Evolutionary conservation across 2,888 invertebrate genomes (phyloP), one percentile per base, ranked within the genome.

Genomic region (Elgonia sp.): DNA sequence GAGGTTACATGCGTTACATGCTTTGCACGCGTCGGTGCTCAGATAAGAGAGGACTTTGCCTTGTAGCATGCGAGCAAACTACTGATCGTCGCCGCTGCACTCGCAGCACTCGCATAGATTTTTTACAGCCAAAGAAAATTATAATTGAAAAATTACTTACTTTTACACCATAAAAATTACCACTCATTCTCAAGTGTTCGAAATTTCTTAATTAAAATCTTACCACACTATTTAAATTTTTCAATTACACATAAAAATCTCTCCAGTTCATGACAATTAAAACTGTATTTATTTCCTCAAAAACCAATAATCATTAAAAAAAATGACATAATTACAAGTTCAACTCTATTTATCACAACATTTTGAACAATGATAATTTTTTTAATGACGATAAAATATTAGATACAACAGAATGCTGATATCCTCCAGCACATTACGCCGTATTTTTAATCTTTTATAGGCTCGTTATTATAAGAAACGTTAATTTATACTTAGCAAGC

Each of bases 1-100:
- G 73, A 85, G 57, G 84, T 79, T 84, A 84, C 79, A 79, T 18
- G 84, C 85, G 80, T 85, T 80, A 85, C 85, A 80, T 67, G 85
- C 73, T 65, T 79, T 85, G 73, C 67, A 85, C 80, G 80, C 85
- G 80, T 80, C 80, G 80, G 73, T 80, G 85, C 80, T 50, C 73
- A 80, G 85, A 85, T 85, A 85, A 85, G 65, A 84, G 50, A 77
- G 67, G 65, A 70, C 75, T 84, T 79, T 79, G 65, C 63, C 77
- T 84, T 53, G 77, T 37, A 77, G 73, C 72, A 79, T 65, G 79
- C 84, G 84, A 79, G 67, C 53, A 18, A 65, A 79, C 65, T 70
- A 67, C 84, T 70, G 75, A 62, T 79, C 60, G 84, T 46, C 65
- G 79, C 46, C 29, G 62, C 42, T 57, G 40, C 46, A 55, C 12